Percentiles rank a stretch among this genome's conserved stretches.
Conservation (phyloP, 2,113 vertebrate species). For the Pedionomus torquatus region DNA sequence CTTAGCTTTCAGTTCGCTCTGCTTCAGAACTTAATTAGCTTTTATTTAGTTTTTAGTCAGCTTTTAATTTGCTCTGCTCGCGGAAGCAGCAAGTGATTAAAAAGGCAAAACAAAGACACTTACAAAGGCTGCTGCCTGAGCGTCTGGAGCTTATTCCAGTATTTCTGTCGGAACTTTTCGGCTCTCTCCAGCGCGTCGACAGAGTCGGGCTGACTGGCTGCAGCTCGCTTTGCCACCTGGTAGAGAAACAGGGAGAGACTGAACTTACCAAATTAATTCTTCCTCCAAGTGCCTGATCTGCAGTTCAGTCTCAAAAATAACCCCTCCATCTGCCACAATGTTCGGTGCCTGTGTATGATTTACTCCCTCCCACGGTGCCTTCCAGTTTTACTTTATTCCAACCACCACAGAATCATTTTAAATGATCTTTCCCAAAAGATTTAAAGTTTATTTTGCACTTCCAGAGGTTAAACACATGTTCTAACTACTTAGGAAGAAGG, state of each 20-base stretch:
- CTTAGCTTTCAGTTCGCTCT: background rate
- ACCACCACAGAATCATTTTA: background rate
- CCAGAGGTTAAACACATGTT: background rate
- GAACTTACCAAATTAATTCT: background rate
- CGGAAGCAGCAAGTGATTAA: background rate
- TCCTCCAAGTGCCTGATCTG: background rate
- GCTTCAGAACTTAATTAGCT: background rate
- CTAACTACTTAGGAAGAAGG: background rate
- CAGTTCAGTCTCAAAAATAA: background rate
- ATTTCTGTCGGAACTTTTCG: conserved; percentile 95
- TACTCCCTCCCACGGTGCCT: background rate
- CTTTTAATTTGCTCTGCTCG: background rate
- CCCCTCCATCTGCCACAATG: background rate
- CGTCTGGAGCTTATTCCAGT: conserved; percentile 92
- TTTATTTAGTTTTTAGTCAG: background rate
- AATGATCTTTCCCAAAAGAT: background rate
- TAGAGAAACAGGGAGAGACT: background rate
- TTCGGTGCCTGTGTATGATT: background rate
- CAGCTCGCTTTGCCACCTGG: conserved; percentile 93
- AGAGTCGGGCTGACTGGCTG: conserved; percentile 91
- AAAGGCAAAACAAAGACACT: conserved; percentile 40
- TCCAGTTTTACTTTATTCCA: background rate
- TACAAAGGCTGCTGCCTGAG: conserved; percentile 95
- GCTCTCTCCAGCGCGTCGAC: conserved; percentile 83
- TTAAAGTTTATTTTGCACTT: background rate